Conservation (phyloP, 2,888 invertebrate genomes). For the Pollenia amentaria region DNA sequence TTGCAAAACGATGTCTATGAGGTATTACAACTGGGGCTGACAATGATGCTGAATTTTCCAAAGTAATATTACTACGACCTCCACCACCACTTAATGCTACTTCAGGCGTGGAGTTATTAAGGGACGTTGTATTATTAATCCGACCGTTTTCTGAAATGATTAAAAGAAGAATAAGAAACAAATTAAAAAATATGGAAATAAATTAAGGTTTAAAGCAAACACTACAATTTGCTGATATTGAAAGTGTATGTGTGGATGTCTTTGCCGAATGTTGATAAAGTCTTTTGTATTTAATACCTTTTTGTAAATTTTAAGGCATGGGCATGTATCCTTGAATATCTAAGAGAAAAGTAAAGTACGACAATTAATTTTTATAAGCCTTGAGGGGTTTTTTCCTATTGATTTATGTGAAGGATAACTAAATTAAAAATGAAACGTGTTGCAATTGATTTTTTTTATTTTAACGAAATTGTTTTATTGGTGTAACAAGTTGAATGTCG, state of each 20-base stretch:
- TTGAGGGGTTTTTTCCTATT: constrained; percentile 35
- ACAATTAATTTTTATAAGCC: constrained; percentile 71
- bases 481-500: constrained; percentile 3
- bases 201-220: constrained; percentile 46
- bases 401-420: constrained; percentile 60
- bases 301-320: constrained; percentile 10
- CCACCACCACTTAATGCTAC: constrained; percentile 64
- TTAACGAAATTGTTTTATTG: neutral
- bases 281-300: constrained; percentile 3
- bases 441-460: constrained; percentile 19
- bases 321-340: neutral
- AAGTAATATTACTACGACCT: constrained; percentile 48
- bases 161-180: constrained; percentile 49
- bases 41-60: constrained; percentile 61
- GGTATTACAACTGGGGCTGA: constrained; percentile 59
- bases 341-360: constrained; percentile 41
- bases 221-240: constrained; percentile 13
- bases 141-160: constrained; percentile 69
- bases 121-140: constrained; percentile 59
- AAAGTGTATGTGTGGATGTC: constrained; percentile 33
- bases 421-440: constrained; percentile 34
- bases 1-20: constrained; percentile 69
- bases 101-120: constrained; percentile 67
- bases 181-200: constrained; percentile 60
- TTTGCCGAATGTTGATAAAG: constrained; percentile 14